phyloP scores from a whole-genome alignment of 2,888 invertebrate genomes.

The Tipula confusa region DNA sequence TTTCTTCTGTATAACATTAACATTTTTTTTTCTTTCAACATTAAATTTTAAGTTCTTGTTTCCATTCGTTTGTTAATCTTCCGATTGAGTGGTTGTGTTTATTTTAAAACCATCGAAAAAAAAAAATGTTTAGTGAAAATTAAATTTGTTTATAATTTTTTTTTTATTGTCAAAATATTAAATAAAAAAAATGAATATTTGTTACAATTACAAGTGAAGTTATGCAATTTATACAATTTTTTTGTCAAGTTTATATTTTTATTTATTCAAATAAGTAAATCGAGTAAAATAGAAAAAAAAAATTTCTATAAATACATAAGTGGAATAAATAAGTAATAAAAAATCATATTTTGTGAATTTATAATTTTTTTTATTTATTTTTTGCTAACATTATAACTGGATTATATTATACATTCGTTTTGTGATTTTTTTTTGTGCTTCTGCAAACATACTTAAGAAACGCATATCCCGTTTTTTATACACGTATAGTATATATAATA shows the following conservation, averaged over 20 bases:
- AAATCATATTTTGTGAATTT: neutral
- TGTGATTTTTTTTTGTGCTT: neutral
- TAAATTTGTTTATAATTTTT: neutral
- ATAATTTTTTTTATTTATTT: neutral
- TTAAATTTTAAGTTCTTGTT: neutral
- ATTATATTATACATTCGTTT: neutral
- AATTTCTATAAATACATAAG: neutral
- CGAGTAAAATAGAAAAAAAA: neutral
- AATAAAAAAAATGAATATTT: slow-evolving; percentile 8
- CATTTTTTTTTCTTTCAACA: neutral
- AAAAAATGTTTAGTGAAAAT: neutral
- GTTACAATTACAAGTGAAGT: neutral
- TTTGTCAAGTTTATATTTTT: neutral
- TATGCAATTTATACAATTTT: neutral
- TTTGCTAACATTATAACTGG: slow-evolving; percentile 13
- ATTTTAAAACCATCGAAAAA: neutral
- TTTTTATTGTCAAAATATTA: no score
- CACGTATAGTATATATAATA: neutral
- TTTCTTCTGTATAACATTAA: neutral
- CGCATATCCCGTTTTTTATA: slow-evolving; percentile 5
- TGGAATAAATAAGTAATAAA: slow-evolving; percentile 16
- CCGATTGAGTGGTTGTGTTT: neutral
- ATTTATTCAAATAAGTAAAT: neutral
- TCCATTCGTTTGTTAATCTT: neutral
- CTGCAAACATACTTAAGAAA: neutral